Percentiles rank a stretch among this genome's conserved stretches.
These are phyloP conservation scores for Trachops cirrhosus DNA, from an alignment of 2,797 vertebrate species.

Conservation along the genomic window DNA sequence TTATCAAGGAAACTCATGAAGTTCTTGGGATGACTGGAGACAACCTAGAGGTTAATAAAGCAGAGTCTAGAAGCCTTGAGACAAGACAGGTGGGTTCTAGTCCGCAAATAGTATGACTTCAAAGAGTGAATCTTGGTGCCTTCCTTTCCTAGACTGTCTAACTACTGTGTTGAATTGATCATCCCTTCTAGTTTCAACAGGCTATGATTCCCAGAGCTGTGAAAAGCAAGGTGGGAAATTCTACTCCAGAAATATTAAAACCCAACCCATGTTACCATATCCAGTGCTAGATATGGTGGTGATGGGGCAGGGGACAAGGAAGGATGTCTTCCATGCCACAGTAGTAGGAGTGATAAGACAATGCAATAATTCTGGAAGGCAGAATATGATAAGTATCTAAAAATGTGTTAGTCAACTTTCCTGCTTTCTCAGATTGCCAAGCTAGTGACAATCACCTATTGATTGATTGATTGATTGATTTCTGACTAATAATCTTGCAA, in stretches of 20 bases:
- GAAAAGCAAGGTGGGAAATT: slow-evolving; percentile 22
- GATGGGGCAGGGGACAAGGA: neutral
- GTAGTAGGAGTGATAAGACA: neutral
- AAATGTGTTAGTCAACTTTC: slow-evolving; percentile 9
- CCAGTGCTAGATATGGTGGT: neutral
- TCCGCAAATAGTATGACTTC: neutral
- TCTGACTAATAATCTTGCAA: slow-evolving; percentile 17
- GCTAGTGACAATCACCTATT: neutral
- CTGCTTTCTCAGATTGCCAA: slow-evolving; percentile 38
- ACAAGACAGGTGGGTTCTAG: neutral
- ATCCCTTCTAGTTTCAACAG: neutral
- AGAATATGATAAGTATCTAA: slow-evolving; percentile 23
- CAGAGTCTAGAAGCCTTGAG: neutral
- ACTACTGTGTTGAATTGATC: neutral
- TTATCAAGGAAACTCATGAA: slow-evolving; percentile 33
- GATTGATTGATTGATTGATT: neutral
- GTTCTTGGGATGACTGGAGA: neutral
- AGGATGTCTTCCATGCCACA: neutral
- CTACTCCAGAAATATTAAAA: neutral
- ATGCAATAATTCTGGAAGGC: slow-evolving; percentile 23
- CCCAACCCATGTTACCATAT: neutral
- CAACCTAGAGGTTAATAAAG: slow-evolving; percentile 16
- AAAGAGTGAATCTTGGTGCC: neutral
- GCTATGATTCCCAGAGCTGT: neutral
- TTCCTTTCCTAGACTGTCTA: slow-evolving; percentile 7